phyloP scores from a whole-genome alignment of 2,113 vertebrate species.

The Rhipidura dahli region DNA sequence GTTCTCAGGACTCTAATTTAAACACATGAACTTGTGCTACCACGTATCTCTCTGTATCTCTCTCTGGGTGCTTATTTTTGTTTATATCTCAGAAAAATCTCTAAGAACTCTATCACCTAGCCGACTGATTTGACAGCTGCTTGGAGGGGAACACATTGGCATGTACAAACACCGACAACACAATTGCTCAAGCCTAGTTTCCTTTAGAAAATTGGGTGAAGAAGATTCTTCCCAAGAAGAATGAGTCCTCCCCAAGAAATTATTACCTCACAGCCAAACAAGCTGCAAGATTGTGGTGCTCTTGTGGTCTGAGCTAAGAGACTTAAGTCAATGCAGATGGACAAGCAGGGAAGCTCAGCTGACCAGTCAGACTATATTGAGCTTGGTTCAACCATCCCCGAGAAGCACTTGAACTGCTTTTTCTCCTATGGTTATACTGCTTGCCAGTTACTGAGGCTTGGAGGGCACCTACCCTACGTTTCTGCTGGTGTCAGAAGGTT shows the following conservation, averaged over 20 bases:
- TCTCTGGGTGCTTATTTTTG: not conserved
- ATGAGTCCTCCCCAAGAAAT: not conserved
- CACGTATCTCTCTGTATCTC: not conserved
- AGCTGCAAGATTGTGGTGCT: not conserved
- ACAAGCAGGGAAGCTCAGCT: not conserved
- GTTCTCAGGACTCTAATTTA: conserved; percentile 52
- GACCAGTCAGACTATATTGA: not conserved
- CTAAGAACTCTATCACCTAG: not conserved
- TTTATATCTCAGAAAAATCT: conserved; percentile 8
- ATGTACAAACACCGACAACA: not conserved
- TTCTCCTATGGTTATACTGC: not conserved
- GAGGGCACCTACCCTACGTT: not conserved
- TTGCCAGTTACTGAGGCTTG: not conserved
- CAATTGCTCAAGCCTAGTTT: not conserved
- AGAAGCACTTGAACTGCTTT: not conserved
- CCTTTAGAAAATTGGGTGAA: not conserved
- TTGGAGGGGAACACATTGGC: not conserved
- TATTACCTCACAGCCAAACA: not conserved
- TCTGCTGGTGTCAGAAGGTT: conserved; percentile 1
- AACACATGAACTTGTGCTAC: conserved; percentile 12
- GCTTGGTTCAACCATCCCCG: not conserved
- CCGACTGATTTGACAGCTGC: not conserved
- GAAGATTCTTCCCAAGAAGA: not conserved
- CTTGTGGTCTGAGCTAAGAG: not conserved
- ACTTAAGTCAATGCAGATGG: not conserved